Evolutionary conservation across 2,888 invertebrate genomes (phyloP).

Genomic region (Imbricaverruca yamaguchii): DNA sequence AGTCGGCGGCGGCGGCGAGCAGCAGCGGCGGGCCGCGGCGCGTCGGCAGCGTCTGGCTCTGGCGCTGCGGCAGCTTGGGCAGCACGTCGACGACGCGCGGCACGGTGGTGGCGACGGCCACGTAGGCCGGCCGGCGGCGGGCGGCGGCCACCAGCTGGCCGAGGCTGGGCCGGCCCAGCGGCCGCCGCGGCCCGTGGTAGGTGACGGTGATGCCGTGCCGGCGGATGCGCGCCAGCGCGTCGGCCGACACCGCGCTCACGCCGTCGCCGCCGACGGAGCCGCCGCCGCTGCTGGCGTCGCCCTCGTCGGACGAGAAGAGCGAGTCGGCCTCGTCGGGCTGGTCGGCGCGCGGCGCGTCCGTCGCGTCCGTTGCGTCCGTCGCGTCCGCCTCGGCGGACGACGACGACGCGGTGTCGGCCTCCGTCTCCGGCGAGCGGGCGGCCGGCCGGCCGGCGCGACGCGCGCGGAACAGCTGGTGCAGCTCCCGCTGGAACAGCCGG

Average conservation of each 20-base stretch:
- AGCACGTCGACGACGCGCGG: background rate
- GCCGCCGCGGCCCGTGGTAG: background rate
- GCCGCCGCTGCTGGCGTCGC: background rate
- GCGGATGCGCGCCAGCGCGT: slow-evolving; percentile 14
- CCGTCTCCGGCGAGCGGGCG: background rate
- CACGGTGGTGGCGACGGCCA: background rate
- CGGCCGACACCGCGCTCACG: background rate
- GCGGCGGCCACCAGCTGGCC: background rate
- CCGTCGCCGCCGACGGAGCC: background rate
- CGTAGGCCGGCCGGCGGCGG: slow-evolving; percentile 16
- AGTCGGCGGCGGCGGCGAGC: background rate
- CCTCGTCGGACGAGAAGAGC: background rate
- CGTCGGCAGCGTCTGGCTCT: background rate
- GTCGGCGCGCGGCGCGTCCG: background rate
- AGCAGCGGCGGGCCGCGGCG: background rate
- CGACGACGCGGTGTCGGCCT: background rate
- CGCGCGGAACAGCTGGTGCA: slow-evolving; percentile 10
- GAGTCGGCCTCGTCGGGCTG: slow-evolving; percentile 1
- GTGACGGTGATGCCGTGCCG: background rate
- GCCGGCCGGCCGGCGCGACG: background rate
- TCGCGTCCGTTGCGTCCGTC: background rate
- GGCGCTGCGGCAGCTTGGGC: background rate
- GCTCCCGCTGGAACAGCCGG: background rate
- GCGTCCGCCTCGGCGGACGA: slow-evolving; percentile 9
- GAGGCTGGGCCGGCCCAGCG: background rate